These are phyloP conservation scores for Eupithecia abbreviata DNA, from an alignment of 2,888 invertebrate species.

Conservation along the genomic window DNA sequence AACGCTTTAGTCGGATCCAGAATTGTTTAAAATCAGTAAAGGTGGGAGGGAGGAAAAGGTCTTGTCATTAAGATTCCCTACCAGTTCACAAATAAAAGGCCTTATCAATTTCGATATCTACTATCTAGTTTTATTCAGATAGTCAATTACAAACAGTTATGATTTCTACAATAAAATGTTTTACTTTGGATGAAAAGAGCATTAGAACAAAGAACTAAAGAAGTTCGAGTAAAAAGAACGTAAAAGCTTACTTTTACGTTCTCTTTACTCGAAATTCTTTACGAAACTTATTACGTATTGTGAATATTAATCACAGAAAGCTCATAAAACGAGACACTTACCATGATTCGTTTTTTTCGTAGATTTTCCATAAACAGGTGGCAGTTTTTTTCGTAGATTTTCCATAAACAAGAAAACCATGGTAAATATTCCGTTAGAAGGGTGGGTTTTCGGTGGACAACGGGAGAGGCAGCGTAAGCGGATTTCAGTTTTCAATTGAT, in stretches of 20 bases:
- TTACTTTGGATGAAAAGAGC: slow-evolving; percentile 7
- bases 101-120: slow-evolving; percentile 2
- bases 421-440: not conserved
- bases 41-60: not conserved
- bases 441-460: not conserved
- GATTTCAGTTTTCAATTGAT: not conserved
- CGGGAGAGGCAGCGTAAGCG: not conserved
- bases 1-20: not conserved
- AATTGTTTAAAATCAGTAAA: not conserved
- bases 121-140: slow-evolving; percentile 9
- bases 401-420: not conserved
- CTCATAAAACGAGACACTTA: not conserved
- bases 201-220: slow-evolving; percentile 26
- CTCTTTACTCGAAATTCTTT: too few relatives aligned
- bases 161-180: slow-evolving; percentile 23
- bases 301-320: not conserved
- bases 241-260: not conserved
- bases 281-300: not conserved
- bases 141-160: slow-evolving; percentile 13
- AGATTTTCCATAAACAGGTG: not conserved
- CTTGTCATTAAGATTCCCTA: not conserved
- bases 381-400: too few relatives aligned
- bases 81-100: slow-evolving; percentile 9
- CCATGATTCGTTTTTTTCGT: not conserved
- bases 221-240: not conserved